Percentiles rank a stretch among this genome's conserved stretches.
Conservation (phyloP, 92 coral and sea anemone species). For the Plumapathes pennacea region DNA sequence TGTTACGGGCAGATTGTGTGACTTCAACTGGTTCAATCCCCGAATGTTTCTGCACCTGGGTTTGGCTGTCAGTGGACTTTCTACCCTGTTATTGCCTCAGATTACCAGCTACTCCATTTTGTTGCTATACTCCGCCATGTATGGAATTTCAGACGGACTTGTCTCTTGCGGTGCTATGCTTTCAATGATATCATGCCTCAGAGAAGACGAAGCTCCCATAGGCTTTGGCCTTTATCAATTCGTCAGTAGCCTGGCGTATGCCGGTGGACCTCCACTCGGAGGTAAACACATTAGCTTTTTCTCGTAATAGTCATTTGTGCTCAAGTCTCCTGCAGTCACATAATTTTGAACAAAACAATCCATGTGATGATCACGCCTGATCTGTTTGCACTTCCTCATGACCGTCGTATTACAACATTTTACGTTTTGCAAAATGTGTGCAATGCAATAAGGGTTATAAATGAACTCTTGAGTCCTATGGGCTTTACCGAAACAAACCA, state of each 20-base stretch:
- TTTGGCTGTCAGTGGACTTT: constrained; percentile 3
- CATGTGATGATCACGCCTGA: no score
- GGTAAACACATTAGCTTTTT: no score
- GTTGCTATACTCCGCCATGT: constrained; percentile 4
- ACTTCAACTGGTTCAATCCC: constrained; percentile 17
- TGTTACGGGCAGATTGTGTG: constrained; percentile 26
- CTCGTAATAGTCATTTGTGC: no score
- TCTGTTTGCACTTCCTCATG: no score
- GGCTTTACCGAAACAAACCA: no score
- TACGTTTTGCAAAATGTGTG: no score
- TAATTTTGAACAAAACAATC: no score
- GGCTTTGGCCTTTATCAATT: constrained; percentile 36
- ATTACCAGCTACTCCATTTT: constrained; percentile 14
- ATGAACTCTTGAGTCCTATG: no score
- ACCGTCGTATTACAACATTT: no score
- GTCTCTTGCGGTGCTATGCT: constrained; percentile 14
- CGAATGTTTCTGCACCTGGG: background rate
- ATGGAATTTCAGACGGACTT: constrained; percentile 42
- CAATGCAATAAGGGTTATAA: no score
- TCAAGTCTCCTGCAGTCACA: no score
- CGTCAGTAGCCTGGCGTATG: background rate
- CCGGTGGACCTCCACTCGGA: constrained; percentile 41
- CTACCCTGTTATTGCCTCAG: constrained; percentile 22
- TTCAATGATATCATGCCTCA: background rate
- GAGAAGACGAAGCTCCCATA: constrained; percentile 24